phyloP scores from a whole-genome alignment of 37 sponge, comb jelly and placozoan genomes.

The Ephydatia muelleri region DNA sequence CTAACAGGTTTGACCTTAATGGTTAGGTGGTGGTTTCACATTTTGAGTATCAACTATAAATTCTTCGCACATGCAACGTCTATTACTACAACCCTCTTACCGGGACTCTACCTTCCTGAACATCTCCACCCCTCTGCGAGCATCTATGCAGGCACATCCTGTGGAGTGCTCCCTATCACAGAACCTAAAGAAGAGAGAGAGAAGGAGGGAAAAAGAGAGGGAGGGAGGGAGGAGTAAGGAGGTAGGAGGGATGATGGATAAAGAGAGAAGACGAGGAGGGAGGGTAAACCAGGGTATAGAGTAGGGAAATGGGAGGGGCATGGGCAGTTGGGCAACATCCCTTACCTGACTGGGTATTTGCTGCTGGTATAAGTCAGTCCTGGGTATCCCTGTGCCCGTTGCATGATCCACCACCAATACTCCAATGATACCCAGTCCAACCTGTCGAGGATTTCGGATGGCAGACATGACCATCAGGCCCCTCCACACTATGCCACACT shows the following conservation, averaged over 20 bases:
- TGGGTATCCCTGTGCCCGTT: slow-evolving; percentile 99
- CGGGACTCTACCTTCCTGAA: slow-evolving; percentile 84
- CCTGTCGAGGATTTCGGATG: slow-evolving; percentile 78
- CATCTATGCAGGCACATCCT: slow-evolving; percentile 92
- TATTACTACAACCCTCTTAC: slow-evolving; percentile 34
- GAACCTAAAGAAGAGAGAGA: slow-evolving; percentile 53
- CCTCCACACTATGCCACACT: slow-evolving; percentile 93
- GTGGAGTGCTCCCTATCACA: slow-evolving; percentile 91
- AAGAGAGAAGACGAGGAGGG: too few species aligned
- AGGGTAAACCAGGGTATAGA: slow-evolving; percentile 7
- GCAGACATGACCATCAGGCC: slow-evolving; percentile 99
- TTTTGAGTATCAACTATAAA: too few species aligned
- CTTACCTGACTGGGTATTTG: slow-evolving; percentile 71
- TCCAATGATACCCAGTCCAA: slow-evolving; percentile 94
- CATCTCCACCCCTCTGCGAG: slow-evolving; percentile 93
- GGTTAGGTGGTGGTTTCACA: too few species aligned
- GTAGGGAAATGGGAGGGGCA: too few species aligned
- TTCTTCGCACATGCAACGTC: neutral
- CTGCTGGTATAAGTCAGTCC: slow-evolving; percentile 88
- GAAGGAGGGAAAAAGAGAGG: neutral
- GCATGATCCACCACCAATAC: slow-evolving; percentile 96
- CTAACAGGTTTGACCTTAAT: neutral
- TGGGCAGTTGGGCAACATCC: too few species aligned
- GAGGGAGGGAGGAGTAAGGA: too few species aligned
- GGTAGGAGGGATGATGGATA: too few species aligned